Base-by-base conservation (phyloP, 23 tunicate species). In the Diplosoma virens region DNA sequence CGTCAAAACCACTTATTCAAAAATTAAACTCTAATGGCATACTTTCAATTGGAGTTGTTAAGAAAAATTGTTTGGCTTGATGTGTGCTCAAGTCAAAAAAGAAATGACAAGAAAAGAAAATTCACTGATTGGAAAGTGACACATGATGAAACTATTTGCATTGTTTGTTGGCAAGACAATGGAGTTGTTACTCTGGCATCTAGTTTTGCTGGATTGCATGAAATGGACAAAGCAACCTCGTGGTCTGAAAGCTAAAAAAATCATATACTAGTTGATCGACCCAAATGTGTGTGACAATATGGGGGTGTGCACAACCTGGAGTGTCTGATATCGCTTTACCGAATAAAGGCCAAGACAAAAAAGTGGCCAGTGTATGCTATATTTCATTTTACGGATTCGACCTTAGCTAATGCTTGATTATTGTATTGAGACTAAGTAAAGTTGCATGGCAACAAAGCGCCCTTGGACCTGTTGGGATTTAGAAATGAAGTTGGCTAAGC, bases 281-380 rank as follows among this genome's bases (percentile, higher is more conserved):
- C n/a, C n/a, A n/a, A n/a, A n/a, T 41, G 50, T 41, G 50, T 14
- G 50, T 14, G 14, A 41, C 50, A 7, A 7, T 41, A 41, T 41
- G 50, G 14, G 14, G 50, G 50, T 7, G 50, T 41, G 9, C 11
- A 41, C 50, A 41, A 41, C 14, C 9, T 41, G 50, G 14, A 41
- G 9, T 41, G 50, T 14, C 14, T 41, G 50, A 41, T 41, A 41
- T 41, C 14, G 14, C 14, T 41, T 7, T 41, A 41, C n/a, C n/a
- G n/a, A n/a, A n/a, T n/a, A n/a, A n/a, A n/a, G n/a, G n/a, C 69
- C n/a, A 63, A 63, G 22, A 63, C 69, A 3, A 63, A 63, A 28
- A 63, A 63, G 30, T 63, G 69, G 69, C 69, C 69, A 4, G 33
- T 63, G 3, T 35, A 35, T n/a, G 34, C 30, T 23, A 28, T 63